A percentile compares a stretch with the other conserved stretches of the same genome.
Evolutionary conservation across 2,797 vertebrate species (phyloP).

Genomic region (Helostoma temminkii): DNA sequence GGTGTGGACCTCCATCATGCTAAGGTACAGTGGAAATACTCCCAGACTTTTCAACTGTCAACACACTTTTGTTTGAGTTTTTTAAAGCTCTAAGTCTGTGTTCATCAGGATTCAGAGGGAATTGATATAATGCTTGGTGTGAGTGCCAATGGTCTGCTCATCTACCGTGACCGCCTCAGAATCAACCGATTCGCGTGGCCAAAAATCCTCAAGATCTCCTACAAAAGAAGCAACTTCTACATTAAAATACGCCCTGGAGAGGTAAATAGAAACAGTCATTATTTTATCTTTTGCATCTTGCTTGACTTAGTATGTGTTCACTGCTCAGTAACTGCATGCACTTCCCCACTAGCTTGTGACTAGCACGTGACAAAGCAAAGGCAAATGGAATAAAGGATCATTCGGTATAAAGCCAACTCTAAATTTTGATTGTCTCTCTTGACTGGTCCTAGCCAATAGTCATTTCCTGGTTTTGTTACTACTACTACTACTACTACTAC

Average conservation of each 20-base stretch:
- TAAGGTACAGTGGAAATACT: slow-evolving; percentile 85
- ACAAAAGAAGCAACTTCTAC: slow-evolving; percentile 99
- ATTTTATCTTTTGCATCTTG: slow-evolving; percentile 27
- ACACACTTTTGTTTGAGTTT: background rate
- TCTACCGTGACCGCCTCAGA: slow-evolving; percentile 96
- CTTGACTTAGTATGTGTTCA: slow-evolving; percentile 26
- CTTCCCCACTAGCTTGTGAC: slow-evolving; percentile 13
- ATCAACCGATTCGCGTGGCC: slow-evolving; percentile 99
- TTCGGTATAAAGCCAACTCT: slow-evolving; percentile 49
- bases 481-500: too few relatives aligned
- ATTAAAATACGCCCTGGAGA: slow-evolving; percentile 99
- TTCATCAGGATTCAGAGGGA: slow-evolving; percentile 93
- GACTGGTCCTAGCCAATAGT: slow-evolving; percentile 47
- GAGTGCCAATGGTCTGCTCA: slow-evolving; percentile 95
- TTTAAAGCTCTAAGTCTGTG: slow-evolving; percentile 11
- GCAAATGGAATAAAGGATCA: slow-evolving; percentile 38
- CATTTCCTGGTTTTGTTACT: slow-evolving; percentile 70
- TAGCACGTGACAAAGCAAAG: slow-evolving; percentile 28
- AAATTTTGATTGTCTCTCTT: slow-evolving; percentile 60
- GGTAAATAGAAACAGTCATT: slow-evolving; percentile 78
- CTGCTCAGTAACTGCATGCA: slow-evolving; percentile 40
- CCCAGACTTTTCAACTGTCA: background rate
- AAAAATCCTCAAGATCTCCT: slow-evolving; percentile 99
- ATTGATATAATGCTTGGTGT: slow-evolving; percentile 99
- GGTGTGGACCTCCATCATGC: slow-evolving; percentile 98